Evolutionary conservation across 2,888 invertebrate species (phyloP).

Genomic region (Trilocha varians): DNA sequence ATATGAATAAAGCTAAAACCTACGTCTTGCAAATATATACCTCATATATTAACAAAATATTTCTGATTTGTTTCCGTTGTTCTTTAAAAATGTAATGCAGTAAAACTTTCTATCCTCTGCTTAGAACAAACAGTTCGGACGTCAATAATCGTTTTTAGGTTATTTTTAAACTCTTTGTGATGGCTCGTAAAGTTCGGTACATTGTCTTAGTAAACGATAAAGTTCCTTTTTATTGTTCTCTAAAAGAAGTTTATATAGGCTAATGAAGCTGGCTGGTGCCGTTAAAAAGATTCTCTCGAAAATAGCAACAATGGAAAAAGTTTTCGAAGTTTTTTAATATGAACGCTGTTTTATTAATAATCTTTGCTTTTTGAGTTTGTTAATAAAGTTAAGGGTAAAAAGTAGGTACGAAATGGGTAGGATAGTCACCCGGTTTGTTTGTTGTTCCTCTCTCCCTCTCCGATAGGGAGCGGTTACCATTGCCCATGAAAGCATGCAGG

Average conservation of each 20-base stretch:
- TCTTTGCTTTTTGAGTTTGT: background rate
- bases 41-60: no score
- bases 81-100: constrained; percentile 17
- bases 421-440: no score
- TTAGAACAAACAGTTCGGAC: constrained; percentile 32
- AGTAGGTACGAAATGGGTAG: background rate
- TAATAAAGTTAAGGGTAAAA: background rate
- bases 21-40: no score
- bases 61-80: constrained; percentile 11
- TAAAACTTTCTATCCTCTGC: constrained; percentile 15
- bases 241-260: constrained; percentile 53
- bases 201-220: constrained; percentile 40
- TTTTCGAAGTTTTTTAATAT: constrained; percentile 3
- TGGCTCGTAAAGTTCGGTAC: constrained; percentile 48
- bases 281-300: constrained; percentile 32
- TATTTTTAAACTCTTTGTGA: constrained; percentile 45
- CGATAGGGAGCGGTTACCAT: no score
- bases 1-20: no score
- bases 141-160: constrained; percentile 36
- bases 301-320: constrained; percentile 14
- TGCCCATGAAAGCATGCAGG: no score
- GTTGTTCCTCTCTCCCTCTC: no score
- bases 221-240: constrained; percentile 55
- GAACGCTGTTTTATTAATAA: background rate
- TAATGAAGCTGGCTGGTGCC: constrained; percentile 31